These are phyloP conservation scores for Nematostella vectensis DNA, from an alignment of 92 coral and sea anemone species.

Conservation along the genomic window DNA sequence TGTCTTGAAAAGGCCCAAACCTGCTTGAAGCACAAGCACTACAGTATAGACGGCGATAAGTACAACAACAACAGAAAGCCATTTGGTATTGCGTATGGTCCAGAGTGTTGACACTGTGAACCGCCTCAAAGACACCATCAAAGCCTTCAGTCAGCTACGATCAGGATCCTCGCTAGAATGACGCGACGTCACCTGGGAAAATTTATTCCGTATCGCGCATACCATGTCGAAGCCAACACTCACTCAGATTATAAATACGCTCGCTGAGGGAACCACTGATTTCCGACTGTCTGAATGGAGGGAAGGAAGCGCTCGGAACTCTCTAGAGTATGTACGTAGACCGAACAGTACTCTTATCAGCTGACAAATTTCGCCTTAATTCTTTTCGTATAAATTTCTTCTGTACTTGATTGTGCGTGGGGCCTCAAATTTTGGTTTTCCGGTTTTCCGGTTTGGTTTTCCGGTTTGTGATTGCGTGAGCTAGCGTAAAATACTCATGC, in stretches of 20 bases:
- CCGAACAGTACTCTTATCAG: too few relatives aligned
- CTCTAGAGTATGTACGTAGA: neutral
- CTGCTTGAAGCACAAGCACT: conserved; percentile 11
- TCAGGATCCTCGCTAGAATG: neutral
- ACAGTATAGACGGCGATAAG: conserved; percentile 1
- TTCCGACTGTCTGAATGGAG: neutral
- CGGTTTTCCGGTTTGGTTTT: too few relatives aligned
- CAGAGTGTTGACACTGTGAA: conserved; percentile 19
- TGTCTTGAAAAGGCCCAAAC: conserved; percentile 3
- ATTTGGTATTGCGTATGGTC: conserved; percentile 21
- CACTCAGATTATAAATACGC: neutral
- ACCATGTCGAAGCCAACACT: neutral
- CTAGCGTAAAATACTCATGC: neutral
- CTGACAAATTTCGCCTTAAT: too few relatives aligned
- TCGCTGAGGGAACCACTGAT: neutral
- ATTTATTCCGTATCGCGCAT: neutral
- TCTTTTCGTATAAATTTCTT: too few relatives aligned
- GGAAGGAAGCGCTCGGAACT: neutral
- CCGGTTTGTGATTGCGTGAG: conserved; percentile 3
- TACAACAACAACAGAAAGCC: conserved; percentile 6
- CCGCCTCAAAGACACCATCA: conserved; percentile 29
- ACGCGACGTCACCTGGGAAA: neutral
- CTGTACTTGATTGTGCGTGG: too few relatives aligned
- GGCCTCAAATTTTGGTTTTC: too few relatives aligned
- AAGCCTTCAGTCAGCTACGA: neutral